Evolutionary conservation across 92 coral and sea anemone genomes (phyloP).

Genomic region (Zoanthus sansibaricus): DNA sequence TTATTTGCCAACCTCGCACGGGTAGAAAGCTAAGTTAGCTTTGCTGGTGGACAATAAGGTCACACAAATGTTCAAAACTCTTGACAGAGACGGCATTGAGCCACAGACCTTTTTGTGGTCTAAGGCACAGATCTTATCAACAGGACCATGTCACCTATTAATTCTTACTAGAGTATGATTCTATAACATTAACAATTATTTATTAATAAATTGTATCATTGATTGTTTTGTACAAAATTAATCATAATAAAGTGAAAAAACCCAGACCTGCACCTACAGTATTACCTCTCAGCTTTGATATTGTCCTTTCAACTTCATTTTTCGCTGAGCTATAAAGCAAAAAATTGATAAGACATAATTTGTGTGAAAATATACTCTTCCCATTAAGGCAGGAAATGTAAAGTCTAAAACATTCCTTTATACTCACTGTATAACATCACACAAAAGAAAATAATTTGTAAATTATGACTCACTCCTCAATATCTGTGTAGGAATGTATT

Average conservation of each 20-base stretch:
- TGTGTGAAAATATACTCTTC: background rate
- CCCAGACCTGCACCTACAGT: no score
- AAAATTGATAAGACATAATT: background rate
- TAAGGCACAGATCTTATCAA: background rate
- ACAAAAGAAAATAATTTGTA: background rate
- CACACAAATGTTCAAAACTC: background rate
- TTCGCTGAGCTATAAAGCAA: conserved; percentile 12
- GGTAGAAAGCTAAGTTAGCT: no score
- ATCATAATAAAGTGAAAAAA: no score
- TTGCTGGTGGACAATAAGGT: background rate
- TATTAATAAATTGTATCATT: background rate
- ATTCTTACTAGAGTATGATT: no score
- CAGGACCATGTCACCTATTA: background rate
- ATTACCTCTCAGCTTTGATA: conserved; percentile 9
- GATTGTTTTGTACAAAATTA: no score
- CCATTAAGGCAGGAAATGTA: no score
- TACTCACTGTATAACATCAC: background rate
- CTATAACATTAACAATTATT: no score
- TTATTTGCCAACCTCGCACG: no score
- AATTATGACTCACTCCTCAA: conserved; percentile 60
- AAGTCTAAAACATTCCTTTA: background rate
- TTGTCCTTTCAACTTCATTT: conserved; percentile 18
- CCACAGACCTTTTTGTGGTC: background rate
- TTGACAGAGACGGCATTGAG: background rate
- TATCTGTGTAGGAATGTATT: conserved; percentile 63